Percentiles rank a stretch among this genome's conserved stretches.
Evolutionary conservation across 2,113 vertebrate genomes (phyloP).

Genomic region (Tachuris rubrigastra): DNA sequence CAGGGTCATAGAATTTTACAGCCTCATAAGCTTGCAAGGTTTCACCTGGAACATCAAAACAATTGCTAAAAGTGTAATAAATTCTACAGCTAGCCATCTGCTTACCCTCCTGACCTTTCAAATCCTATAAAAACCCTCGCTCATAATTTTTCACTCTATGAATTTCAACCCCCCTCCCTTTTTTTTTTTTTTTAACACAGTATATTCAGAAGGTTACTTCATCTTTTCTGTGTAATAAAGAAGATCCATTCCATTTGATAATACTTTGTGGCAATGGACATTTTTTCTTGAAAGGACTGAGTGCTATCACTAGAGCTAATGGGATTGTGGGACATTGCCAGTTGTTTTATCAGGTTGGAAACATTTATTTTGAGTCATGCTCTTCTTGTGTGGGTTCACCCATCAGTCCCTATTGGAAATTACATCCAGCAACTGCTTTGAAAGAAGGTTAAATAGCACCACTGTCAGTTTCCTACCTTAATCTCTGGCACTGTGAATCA

Average conservation of each 20-base stretch:
- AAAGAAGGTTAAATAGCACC: not conserved
- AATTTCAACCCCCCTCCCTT: not conserved
- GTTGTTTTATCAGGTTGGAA: not conserved
- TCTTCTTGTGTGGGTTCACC: not conserved
- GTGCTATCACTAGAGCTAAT: constrained; percentile 17
- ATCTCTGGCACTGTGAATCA: not conserved
- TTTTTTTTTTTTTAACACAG: not conserved
- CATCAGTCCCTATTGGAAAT: not conserved
- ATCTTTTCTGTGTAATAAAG: constrained; percentile 41
- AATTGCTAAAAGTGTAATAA: constrained; percentile 69
- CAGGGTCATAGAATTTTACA: constrained; percentile 70
- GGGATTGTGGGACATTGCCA: constrained; percentile 18
- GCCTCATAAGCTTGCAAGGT: constrained; percentile 65
- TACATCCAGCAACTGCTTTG: not conserved
- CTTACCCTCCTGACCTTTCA: constrained; percentile 75
- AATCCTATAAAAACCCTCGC: constrained; percentile 66
- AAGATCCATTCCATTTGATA: constrained; percentile 27
- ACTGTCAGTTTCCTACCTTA: not conserved
- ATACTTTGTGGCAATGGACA: constrained; percentile 6
- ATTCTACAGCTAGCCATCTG: constrained; percentile 75
- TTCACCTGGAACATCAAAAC: constrained; percentile 73
- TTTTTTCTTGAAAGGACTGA: constrained; percentile 17
- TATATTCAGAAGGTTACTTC: constrained; percentile 42
- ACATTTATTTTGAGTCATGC: constrained; percentile 16
- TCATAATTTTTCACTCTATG: constrained; percentile 65